Evolutionary conservation across 2,888 invertebrate genomes (phyloP).

Genomic region (Amiota mariae): DNA sequence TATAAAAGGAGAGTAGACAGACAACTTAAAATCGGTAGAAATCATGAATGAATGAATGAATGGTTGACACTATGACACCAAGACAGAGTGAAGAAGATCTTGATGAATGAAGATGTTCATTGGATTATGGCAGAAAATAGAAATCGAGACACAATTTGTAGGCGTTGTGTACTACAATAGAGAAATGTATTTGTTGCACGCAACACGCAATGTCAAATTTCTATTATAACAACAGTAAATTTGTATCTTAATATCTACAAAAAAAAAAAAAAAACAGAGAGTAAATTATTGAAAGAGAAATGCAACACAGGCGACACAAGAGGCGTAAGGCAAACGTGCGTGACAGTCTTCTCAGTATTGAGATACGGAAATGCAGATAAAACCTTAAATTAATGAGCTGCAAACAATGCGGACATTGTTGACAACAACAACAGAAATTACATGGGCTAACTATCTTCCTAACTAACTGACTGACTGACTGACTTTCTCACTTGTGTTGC

Average conservation of each 20-base stretch:
- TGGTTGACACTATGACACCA: conserved; percentile 43
- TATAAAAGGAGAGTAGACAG: too few species aligned
- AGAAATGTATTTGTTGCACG: not conserved
- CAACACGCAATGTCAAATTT: conserved; percentile 31
- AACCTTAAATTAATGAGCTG: conserved; percentile 66
- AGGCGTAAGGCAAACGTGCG: conserved; percentile 23
- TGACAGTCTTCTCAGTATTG: conserved; percentile 19
- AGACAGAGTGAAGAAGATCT: too few species aligned
- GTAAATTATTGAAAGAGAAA: conserved; percentile 7
- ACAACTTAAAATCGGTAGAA: not conserved
- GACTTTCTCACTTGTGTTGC: conserved; percentile 1
- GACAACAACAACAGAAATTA: not conserved
- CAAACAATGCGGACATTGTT: conserved; percentile 65
- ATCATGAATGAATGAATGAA: not conserved
- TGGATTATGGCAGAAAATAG: too few species aligned
- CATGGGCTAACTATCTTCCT: not conserved
- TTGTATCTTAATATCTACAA: not conserved
- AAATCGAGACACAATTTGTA: conserved; percentile 51
- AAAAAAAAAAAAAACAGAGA: not conserved
- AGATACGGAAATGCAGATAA: conserved; percentile 65
- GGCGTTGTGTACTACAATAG: conserved; percentile 46
- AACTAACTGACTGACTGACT: not conserved
- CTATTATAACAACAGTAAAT: not conserved
- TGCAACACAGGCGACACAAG: not conserved
- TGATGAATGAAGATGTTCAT: too few species aligned